Evolutionary conservation across 1,140 invertebrate genomes (phyloP).

Genomic region (Anthonomus grandis): DNA sequence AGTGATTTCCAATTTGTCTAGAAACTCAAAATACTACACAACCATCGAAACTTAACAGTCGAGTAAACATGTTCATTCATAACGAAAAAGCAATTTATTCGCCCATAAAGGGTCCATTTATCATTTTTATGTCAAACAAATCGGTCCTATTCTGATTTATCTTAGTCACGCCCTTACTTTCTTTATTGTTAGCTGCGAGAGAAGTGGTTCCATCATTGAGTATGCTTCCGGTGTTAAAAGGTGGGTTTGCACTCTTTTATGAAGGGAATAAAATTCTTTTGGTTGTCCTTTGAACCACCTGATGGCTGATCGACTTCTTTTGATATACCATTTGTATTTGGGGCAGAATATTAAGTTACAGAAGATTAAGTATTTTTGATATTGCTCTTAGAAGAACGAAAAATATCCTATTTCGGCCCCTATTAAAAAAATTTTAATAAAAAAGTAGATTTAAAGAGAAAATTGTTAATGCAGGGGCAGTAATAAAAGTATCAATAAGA

Average conservation of each 20-base stretch:
- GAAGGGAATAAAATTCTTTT: not conserved
- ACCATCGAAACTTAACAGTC: conserved; percentile 12
- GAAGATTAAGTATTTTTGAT: too few relatives aligned
- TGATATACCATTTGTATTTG: too few relatives aligned
- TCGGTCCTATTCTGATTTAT: conserved; percentile 22
- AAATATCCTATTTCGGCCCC: too few relatives aligned
- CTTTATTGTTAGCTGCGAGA: not conserved
- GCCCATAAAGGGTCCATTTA: conserved; percentile 23
- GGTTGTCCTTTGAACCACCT: conserved; percentile 10
- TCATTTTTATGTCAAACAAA: conserved; percentile 34
- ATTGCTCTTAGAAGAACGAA: too few relatives aligned
- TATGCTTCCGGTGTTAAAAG: conserved; percentile 22
- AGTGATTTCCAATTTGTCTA: conserved; percentile 23
- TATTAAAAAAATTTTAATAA: too few relatives aligned
- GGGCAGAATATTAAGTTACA: too few relatives aligned
- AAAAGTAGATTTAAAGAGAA: too few relatives aligned
- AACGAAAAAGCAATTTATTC: conserved; percentile 15
- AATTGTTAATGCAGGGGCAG: too few relatives aligned
- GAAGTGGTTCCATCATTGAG: not conserved
- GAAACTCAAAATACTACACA: not conserved
- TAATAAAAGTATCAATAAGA: too few relatives aligned
- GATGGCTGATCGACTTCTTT: too few relatives aligned
- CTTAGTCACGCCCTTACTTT: conserved; percentile 16
- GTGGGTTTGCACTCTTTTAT: conserved; percentile 12
- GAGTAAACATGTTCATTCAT: conserved; percentile 26